Evolutionary conservation across 2,888 invertebrate genomes (phyloP).

Genomic region (Glaucopsyche alexis): DNA sequence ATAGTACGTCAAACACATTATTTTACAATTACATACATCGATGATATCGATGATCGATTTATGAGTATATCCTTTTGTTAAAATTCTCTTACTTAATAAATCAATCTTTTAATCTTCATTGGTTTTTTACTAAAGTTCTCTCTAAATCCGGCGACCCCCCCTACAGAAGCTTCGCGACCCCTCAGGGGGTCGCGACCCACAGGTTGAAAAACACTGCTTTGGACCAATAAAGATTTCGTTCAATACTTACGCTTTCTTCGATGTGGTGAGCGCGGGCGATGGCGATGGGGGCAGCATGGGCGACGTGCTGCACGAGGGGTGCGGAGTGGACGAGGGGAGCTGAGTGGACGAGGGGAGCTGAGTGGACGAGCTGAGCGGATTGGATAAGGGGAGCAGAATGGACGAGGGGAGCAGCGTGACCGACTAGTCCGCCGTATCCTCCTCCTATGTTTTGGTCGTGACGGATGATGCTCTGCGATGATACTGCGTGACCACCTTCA

Average conservation of each 20-base stretch:
- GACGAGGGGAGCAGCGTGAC: slow-evolving; percentile 43
- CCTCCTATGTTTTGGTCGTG: slow-evolving; percentile 62
- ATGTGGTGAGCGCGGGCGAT: slow-evolving; percentile 49
- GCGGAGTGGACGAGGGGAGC: slow-evolving; percentile 47
- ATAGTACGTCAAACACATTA: too few relatives aligned
- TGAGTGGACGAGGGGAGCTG: slow-evolving; percentile 49
- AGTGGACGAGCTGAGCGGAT: slow-evolving; percentile 44
- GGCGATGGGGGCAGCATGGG: slow-evolving; percentile 51
- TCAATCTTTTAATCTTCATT: too few relatives aligned
- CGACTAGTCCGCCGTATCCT: slow-evolving; percentile 48
- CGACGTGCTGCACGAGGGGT: slow-evolving; percentile 49
- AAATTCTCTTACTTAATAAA: too few relatives aligned
- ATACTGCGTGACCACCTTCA: slow-evolving; percentile 58
- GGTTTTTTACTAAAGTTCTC: too few relatives aligned
- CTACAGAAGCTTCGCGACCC: too few relatives aligned
- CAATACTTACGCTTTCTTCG: slow-evolving; percentile 44
- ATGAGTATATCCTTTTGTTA: too few relatives aligned
- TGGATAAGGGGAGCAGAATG: slow-evolving; percentile 46
- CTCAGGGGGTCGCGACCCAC: too few relatives aligned
- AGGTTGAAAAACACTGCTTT: too few relatives aligned
- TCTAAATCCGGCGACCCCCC: too few relatives aligned
- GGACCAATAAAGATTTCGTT: slow-evolving; percentile 13
- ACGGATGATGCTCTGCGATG: slow-evolving; percentile 68
- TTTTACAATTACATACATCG: too few relatives aligned
- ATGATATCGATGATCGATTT: too few relatives aligned